Conservation (phyloP, 2,888 invertebrate species). For the Chelonus formosanus region DNA sequence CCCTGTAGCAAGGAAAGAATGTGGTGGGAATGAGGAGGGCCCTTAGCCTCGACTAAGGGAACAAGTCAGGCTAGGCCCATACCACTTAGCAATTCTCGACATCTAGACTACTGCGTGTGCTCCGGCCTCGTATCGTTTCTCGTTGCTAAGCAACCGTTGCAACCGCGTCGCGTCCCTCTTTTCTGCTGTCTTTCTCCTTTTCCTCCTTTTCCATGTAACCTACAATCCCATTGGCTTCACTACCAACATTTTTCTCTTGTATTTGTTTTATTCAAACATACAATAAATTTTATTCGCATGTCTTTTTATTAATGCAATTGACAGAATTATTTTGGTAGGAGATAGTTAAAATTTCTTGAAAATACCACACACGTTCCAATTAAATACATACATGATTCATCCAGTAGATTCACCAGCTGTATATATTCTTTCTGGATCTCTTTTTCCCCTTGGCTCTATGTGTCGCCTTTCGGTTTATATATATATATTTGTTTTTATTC, state of each 20-base stretch:
- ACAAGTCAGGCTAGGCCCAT: slow-evolving; percentile 11
- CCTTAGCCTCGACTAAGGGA: slow-evolving; percentile 9
- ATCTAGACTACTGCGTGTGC: slow-evolving; percentile 10
- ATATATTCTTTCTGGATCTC: no score
- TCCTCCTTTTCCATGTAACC: slow-evolving; percentile 7
- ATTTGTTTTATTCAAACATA: not conserved
- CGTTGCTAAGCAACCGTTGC: slow-evolving; percentile 24
- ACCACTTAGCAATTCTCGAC: not conserved
- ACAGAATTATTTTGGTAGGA: not conserved
- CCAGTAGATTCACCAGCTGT: not conserved
- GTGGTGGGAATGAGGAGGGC: slow-evolving; percentile 1
- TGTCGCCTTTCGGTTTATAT: not conserved
- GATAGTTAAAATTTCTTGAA: not conserved
- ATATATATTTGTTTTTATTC: not conserved
- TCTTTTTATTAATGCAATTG: not conserved
- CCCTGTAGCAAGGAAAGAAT: slow-evolving; percentile 13
- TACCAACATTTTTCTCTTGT: not conserved
- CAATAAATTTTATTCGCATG: not conserved
- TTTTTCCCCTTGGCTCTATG: no score
- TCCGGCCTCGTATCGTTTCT: slow-evolving; percentile 17
- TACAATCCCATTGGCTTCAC: slow-evolving; percentile 6
- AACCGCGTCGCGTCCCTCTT: slow-evolving; percentile 17
- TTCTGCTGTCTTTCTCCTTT: slow-evolving; percentile 11
- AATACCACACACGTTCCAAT: not conserved
- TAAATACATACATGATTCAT: not conserved